Evolutionary conservation across 2,888 invertebrate species (phyloP), one percentile per base, ranked within the genome.

Genomic region (Polydrusus tereticollis): DNA sequence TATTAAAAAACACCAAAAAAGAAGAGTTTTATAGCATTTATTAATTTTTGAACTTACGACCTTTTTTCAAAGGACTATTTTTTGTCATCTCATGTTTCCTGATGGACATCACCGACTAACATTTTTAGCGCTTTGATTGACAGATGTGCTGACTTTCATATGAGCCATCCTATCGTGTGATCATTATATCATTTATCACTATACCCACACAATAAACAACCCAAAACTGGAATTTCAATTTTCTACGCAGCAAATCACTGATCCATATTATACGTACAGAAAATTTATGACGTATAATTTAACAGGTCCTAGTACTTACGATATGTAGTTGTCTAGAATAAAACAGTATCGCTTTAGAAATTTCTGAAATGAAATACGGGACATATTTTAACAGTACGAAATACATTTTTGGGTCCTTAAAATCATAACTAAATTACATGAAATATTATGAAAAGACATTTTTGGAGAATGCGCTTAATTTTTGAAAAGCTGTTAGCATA

Each of bases 201-300:
- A 20, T 26, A n/a, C 23, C n/a, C 14, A 41, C 21, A 38, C 59
- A 43, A 41, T 43, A 26, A 23, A 41, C 41, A 59, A 26, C n/a
- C 43, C 23, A 36, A 43, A 41, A 41, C n/a, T 43, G 26, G 14
- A 59, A 59, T 21, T 38, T 38, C 59, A 41, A 59, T 59, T 57
- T 59, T 59, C 59, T 59, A 38, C 41, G 59, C 38, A 26, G 36
- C 3, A 59, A 59, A 26, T 41, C 41, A 14, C 23, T 26, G 41
- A 41, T 59, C 59, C 41, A 59, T 41, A 41, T 43, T 43, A 21
- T n/a, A 21, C 59, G 23, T 59, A 41, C 7, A 59, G 59, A 14
- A 59, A 59, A 41, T 59, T 59, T 59, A 59, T 59, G 26, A 16
- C 41, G 43, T 14, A 59, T 41, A 23, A 43, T 21, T 43, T 59